These are phyloP conservation scores for Eilema sororculum DNA, from an alignment of 2,888 invertebrate species.

Conservation along the genomic window DNA sequence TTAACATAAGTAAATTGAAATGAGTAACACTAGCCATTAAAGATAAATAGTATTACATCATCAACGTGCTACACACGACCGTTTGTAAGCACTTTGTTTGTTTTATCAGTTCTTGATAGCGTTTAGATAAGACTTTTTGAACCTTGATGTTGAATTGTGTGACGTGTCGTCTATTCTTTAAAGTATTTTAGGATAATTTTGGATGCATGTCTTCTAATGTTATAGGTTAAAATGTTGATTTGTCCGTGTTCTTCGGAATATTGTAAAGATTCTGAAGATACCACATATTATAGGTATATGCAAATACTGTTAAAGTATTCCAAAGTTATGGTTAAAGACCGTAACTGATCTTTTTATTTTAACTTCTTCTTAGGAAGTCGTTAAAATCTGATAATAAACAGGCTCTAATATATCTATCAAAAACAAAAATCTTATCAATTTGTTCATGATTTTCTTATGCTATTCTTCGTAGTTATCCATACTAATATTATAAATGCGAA, in stretches of 20 bases:
- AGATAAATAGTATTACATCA: conserved; percentile 47
- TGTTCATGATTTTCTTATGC: background rate
- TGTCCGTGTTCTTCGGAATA: background rate
- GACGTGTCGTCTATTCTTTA: conserved; percentile 3
- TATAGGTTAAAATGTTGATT: background rate
- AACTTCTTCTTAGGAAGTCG: background rate
- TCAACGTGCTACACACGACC: conserved; percentile 14
- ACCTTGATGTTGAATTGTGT: conserved; percentile 32
- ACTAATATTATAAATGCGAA: too few species aligned
- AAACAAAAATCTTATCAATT: background rate
- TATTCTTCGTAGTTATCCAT: too few species aligned
- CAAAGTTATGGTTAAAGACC: background rate
- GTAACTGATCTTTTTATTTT: background rate
- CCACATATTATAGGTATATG: too few species aligned
- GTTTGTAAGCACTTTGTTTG: conserved; percentile 32
- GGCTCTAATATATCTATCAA: background rate
- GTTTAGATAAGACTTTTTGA: conserved; percentile 47
- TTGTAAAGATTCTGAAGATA: too few species aligned
- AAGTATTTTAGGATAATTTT: background rate
- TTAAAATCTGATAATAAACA: too few species aligned
- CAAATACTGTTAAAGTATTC: too few species aligned
- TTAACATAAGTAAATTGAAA: conserved; percentile 47
- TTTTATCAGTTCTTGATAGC: conserved; percentile 49
- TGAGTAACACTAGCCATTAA: conserved; percentile 43
- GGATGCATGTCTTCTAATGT: too few species aligned